Evolutionary conservation across 2,113 vertebrate genomes (phyloP), one percentile per base, ranked within the genome.

Genomic region (Paedocypris sp.): DNA sequence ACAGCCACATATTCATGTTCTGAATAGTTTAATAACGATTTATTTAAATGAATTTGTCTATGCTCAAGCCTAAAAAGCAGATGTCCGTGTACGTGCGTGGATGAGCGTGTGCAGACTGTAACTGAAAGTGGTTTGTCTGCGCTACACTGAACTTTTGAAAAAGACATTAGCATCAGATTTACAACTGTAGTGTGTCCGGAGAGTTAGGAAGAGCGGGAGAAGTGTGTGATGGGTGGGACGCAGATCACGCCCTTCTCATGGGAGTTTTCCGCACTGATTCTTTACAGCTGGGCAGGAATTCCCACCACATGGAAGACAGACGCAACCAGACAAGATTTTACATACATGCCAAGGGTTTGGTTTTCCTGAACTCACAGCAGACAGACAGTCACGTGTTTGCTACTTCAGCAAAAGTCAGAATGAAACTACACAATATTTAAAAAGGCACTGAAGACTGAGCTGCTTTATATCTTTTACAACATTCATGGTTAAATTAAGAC

Each of bases 211-310:
- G 38, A 35, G 38, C 18, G 2, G 41, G 18, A 56, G 12, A 23
- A 56, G 25, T 6, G 23, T 45, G 33, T 48, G 29, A 45, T 6
- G 58, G 47, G 48, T 48, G 23, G 41, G 9, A 48, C 8, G 36
- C 20, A 50, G 42, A 47, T 49, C n/a, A 69, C 62, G 20, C 62
- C 67, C 62, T 69, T 22, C 56, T 65, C 67, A 5, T 4, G 56
- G 67, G 49, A 61, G 26, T 69, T 58, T 64, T 35, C 12, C 16
- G 26, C 22, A 9, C n/a, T 47, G 39, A 69, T 28, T 7, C n/a
- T 48, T 46, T 46, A 59, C 62, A 70, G 57, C 62, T 70, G 43
- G 56, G 11, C 43, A 70, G 67, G 57, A 61, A 65, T 70, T 49
- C 57, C 62, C 47, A 6, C 36, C 49, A 65, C 56, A 65, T 56